Evolutionary conservation across 2,888 invertebrate species (phyloP), one percentile per base, ranked within the genome.

Genomic region (Drosophila birchii): DNA sequence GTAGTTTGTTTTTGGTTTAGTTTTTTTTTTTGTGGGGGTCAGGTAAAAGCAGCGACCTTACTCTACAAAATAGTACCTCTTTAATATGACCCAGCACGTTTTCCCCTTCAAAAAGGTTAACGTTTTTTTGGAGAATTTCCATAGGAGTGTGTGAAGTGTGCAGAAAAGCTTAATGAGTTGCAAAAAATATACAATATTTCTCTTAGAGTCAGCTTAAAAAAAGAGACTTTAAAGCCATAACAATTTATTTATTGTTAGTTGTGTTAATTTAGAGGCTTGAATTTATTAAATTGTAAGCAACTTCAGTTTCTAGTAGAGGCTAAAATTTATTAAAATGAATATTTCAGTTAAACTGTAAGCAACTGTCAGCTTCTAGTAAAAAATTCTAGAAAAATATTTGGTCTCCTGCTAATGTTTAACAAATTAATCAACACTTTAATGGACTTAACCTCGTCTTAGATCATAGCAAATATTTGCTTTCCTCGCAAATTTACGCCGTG

Each of bases 31-130:
- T 3, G 2, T 26, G 32, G 68, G 68, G 68, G 68, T 68, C 68
- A 68, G 69, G 68, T 69, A 69, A 69, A 69, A 69, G 56, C 57
- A 12, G 8, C 38, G 68, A 69, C 70, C 68, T 69, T 69, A 69
- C 69, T 69, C 68, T 39, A 69, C 69, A 69, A 69, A 69, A 38
- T 12, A 34, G 12, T 36, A 47, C 45, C 45, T 49, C 55, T 43
- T 63, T 26, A 23, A 12, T 47, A 14, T 16, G 55, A 38, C 32
- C 49, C 29, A 69, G 70, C 69, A 56, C 70, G 68, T 69, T 69
- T 57, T 69, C 32, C 69, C 55, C 55, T 68, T 43, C 47, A 49
- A 68, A 68, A 63, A 20, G 51, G 14, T 44, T 51, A 18, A 58
- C 29, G 43, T 58, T 64, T 51, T 51, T 49, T 23, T 20, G 16